Percentiles rank a stretch among this genome's conserved stretches.
Conservation (phyloP, 2,113 vertebrate genomes). For the Callithrix jacchus region DNA sequence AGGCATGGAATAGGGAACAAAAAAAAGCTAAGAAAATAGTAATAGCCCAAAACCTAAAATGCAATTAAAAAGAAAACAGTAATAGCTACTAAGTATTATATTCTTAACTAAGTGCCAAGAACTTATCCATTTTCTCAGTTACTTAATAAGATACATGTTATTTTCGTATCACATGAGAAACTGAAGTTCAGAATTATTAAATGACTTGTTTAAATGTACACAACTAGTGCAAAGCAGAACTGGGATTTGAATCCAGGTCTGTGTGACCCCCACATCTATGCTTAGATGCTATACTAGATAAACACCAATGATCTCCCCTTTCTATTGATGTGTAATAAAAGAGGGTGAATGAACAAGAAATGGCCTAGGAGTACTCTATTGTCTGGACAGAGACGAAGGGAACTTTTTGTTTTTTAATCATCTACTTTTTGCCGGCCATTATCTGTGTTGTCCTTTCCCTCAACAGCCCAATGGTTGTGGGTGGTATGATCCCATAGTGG, state of each 20-base stretch:
- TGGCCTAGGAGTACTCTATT: neutral
- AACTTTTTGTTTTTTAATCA: neutral
- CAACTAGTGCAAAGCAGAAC: neutral
- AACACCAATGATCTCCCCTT: neutral
- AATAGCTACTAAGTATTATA: neutral
- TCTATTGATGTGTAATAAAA: neutral
- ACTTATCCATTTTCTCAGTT: neutral
- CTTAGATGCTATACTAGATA: neutral
- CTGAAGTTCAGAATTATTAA: neutral
- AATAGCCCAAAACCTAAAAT: neutral
- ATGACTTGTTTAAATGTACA: neutral
- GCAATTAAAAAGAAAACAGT: neutral
- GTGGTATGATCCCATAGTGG: neutral
- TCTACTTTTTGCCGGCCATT: neutral
- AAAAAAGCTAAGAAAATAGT: neutral
- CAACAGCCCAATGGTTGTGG: neutral
- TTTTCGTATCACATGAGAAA: constrained; percentile 17
- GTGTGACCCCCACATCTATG: neutral
- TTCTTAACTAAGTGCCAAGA: neutral
- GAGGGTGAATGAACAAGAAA: neutral
- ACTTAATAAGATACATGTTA: neutral
- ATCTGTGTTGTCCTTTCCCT: neutral
- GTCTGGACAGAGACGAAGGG: neutral
- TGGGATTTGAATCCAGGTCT: neutral
- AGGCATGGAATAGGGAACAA: neutral